Evolutionary conservation across 2,113 vertebrate genomes (phyloP), one percentile per base, ranked within the genome.

Genomic region (Osmerus mordax): DNA sequence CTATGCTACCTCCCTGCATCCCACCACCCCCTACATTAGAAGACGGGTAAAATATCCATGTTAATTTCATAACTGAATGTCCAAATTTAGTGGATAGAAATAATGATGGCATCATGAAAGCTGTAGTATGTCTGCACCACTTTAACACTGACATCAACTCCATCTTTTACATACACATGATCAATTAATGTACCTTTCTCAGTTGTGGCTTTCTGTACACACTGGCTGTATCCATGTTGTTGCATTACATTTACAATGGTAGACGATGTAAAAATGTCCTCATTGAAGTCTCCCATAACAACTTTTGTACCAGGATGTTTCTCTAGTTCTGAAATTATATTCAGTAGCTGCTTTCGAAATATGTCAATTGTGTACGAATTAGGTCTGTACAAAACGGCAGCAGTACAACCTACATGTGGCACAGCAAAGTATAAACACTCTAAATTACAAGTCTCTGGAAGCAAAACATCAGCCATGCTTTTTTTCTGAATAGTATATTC

Each of bases 381-480:
- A 5, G 75, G 75, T 15, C 69, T 71, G 25, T 71, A 76, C 36
- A 76, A 47, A 66, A 76, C 41, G 2, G 65, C 70, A 67, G 54
- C 68, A 23, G 53, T 76, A 21, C 66, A 60, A 76, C 21, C 32
- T 4, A 67, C 13, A 54, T 72, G 56, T 25, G 47, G 56, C 3
- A 73, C 28, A 41, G 11, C 29, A 67, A 73, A 41, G 25, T 23
- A 47, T 47, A 73, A 36, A 47, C 56, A 67, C 63, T 77, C 69
- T 14, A 76, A 21, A 59, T 76, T 55, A 54, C 11, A 13, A 16
- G 9, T 55, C 71, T 13, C 53, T 60, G 53, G 15, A 2, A 15
- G 21, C 19, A 62, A 58, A 69, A 71, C 29, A 66, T 9, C 6
- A 54, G 15, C 13, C 25, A 15, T 69, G 6, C 54, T 21, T 16